Conservation (phyloP, 2,113 vertebrate species). For the Morone saxatilis region DNA sequence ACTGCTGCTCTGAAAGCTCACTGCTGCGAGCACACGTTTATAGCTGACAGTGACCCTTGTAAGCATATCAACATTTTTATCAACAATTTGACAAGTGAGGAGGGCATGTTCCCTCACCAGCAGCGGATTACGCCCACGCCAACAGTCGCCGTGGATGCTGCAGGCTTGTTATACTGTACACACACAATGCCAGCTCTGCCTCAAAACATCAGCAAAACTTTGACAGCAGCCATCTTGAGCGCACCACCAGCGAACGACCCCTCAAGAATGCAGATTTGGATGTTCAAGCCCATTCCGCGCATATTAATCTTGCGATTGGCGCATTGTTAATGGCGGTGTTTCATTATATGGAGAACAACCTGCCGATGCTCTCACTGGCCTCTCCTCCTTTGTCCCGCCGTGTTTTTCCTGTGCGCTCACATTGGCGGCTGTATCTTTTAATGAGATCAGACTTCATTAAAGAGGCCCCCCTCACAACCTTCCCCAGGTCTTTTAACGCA, state of each 20-base stretch:
- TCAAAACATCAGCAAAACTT: background rate
- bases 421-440: conserved; percentile 88
- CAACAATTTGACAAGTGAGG: background rate
- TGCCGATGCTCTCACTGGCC: conserved; percentile 63
- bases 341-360: conserved; percentile 61
- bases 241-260: background rate
- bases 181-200: background rate
- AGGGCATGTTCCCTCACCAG: background rate
- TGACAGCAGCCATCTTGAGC: background rate
- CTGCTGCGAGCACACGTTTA: background rate
- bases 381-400: conserved; percentile 65
- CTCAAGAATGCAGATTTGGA: conserved; percentile 15
- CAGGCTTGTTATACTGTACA: background rate
- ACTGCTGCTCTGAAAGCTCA: background rate
- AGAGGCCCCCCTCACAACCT: conserved; percentile 70
- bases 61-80: background rate
- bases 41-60: background rate
- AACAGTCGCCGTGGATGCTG: background rate
- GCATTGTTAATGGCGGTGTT: conserved; percentile 40
- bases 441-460: conserved; percentile 90
- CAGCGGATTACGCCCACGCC: background rate
- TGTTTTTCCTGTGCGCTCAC: conserved; percentile 49
- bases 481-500: conserved; percentile 76
- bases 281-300: background rate
- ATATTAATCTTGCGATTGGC: conserved; percentile 34